Base-by-base conservation (phyloP, 2,888 invertebrate genomes). In the Argyra leucocephala region DNA sequence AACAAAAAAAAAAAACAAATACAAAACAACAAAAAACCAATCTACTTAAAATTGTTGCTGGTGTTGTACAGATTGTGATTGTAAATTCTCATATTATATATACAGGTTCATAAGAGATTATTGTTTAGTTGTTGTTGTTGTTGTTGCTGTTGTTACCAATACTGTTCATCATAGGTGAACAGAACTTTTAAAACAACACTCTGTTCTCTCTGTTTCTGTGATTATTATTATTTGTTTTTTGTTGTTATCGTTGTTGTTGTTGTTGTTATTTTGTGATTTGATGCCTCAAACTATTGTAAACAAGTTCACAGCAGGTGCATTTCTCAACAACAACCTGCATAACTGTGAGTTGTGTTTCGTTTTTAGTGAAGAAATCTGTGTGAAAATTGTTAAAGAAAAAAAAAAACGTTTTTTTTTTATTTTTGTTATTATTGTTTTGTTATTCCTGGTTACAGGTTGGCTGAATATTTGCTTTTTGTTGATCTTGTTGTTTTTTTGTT, bases 281-380 rank as follows among this genome's bases (percentile, higher is more conserved):
- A 57, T 63, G 57, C 48, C 63, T 66, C 64, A 57, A 66, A 66
- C 36, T 59, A 66, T 66, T 68, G 66, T 65, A 68, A 68, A 68
- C 68, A 68, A 68, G 65, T 65, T 65, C 68, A 66, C 68, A 68
- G 68, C 68, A 68, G 68, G 68, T 68, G 68, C 66, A 66, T 66
- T 68, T 66, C 65, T 61, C 63, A 62, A 57, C 63, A 62, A 57
- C 65, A 60, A 65, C 63, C 65, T 65, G 65, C 65, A 65, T 62
- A 58, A 57, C 64, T 24, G 48, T 48, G 48, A 48, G 48, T 48
- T 48, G 12, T 48, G 12, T 48, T 48, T 48, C 15, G 7, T 26
- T 26, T 26, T 6, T 4, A 31, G 31, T 31, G n/a, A n/a, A 48
- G 18, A 48, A 48, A 48, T 12, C 48, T 48, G 48, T 48, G 48